phyloP scores from a whole-genome alignment of 2,888 invertebrate species.

The Drosophila meridiana region DNA sequence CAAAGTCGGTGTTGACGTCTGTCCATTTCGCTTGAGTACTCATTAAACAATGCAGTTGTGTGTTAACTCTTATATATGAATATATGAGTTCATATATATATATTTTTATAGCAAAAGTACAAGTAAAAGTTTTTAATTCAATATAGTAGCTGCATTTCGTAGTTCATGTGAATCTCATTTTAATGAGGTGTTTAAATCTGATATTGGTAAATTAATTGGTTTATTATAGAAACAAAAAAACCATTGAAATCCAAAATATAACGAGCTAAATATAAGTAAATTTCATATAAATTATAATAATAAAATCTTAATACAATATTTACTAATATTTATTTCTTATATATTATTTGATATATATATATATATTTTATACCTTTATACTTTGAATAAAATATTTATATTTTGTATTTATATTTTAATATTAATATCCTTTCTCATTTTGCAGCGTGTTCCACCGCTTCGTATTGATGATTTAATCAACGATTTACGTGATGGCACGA shows the following conservation, averaged over 20 bases:
- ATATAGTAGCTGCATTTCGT: not conserved
- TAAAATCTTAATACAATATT: not conserved
- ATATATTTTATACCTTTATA: too few species aligned
- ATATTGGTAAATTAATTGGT: not conserved
- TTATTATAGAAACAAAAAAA: too few species aligned
- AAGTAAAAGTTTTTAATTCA: not conserved
- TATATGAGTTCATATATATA: not conserved
- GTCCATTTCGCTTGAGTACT: slow-evolving; percentile 32
- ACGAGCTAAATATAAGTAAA: not conserved
- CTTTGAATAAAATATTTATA: too few species aligned
- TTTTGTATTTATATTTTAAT: not conserved
- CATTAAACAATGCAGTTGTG: slow-evolving; percentile 38
- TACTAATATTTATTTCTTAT: not conserved
- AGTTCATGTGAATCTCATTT: not conserved
- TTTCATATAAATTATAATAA: not conserved
- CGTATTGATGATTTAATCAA: slow-evolving; percentile 97
- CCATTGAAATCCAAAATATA: not conserved
- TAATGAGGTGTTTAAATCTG: not conserved
- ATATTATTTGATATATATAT: not conserved
- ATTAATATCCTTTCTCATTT: slow-evolving; percentile 13
- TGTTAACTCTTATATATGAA: slow-evolving; percentile 3
- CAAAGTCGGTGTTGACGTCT: slow-evolving; percentile 33
- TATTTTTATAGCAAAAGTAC: not conserved
- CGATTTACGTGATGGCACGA: slow-evolving; percentile 98
- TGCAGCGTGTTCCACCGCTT: slow-evolving; percentile 95